Evolutionary conservation across 2,797 vertebrate genomes (phyloP).

Genomic region (Scolopax bukidnonensis): DNA sequence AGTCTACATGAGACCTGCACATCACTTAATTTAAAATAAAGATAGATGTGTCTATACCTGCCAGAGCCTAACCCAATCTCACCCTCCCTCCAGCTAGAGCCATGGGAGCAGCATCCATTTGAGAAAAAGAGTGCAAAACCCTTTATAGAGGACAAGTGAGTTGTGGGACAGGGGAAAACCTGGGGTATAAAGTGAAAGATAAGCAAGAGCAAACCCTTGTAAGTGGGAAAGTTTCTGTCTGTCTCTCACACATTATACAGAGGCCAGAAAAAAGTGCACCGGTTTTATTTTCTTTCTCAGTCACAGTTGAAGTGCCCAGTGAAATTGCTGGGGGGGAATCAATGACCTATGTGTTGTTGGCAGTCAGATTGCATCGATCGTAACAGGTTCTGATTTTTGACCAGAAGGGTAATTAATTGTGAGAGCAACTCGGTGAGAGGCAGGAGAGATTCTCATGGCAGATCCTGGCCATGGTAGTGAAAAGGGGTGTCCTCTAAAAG

Average conservation of each 20-base stretch:
- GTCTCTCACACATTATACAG: neutral
- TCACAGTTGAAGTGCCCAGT: neutral
- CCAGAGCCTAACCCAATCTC: neutral
- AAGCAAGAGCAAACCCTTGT: neutral
- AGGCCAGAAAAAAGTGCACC: neutral
- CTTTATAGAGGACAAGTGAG: neutral
- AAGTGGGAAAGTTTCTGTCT: neutral
- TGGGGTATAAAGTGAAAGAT: neutral
- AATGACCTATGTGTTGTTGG: neutral
- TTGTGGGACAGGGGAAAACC: neutral
- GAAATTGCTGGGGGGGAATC: neutral
- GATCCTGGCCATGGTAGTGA: rapidly evolving
- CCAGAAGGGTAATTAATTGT: neutral
- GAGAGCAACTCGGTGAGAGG: neutral
- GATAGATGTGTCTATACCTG: neutral
- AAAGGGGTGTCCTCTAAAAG: neutral
- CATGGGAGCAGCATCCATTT: neutral
- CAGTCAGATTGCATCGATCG: neutral
- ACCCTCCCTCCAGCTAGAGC: neutral
- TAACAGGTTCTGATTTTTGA: neutral
- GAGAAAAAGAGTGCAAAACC: neutral
- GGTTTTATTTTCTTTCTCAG: neutral
- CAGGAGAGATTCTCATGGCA: neutral
- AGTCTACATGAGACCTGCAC: neutral
- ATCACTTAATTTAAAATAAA: neutral